These are phyloP conservation scores for Calypte anna DNA, from an alignment of 2,113 vertebrate species.

Conservation along the genomic window DNA sequence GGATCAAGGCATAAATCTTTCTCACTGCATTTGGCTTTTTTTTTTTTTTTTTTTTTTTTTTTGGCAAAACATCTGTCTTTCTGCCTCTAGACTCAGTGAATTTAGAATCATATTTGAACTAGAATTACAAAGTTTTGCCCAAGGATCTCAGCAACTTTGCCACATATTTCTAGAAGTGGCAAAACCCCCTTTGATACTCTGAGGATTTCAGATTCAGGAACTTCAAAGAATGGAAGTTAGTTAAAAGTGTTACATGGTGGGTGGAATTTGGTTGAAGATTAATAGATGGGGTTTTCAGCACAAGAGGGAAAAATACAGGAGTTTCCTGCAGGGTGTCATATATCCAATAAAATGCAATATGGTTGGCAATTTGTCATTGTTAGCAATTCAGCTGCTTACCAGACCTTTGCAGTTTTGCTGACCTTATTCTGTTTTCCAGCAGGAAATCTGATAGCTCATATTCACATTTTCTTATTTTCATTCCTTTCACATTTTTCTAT, in stretches of 20 bases:
- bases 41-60: background rate
- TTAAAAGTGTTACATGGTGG: background rate
- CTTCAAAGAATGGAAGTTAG: background rate
- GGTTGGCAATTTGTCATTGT: constrained; percentile 5
- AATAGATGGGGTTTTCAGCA: background rate
- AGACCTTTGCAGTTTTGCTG: background rate
- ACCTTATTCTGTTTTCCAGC: background rate
- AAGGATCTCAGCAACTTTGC: background rate
- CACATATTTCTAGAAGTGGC: background rate
- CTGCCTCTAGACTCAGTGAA: background rate
- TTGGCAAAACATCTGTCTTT: background rate
- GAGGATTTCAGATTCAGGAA: background rate
- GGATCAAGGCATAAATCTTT: background rate
- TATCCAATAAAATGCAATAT: background rate
- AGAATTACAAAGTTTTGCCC: background rate
- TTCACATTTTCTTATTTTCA: background rate
- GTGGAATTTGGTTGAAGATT: background rate
- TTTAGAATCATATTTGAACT: background rate
- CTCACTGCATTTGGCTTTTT: background rate
- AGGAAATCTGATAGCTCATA: background rate
- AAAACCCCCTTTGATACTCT: background rate
- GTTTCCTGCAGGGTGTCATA: background rate
- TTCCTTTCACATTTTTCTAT: background rate
- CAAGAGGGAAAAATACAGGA: background rate
- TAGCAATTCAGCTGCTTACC: background rate